phyloP scores from a whole-genome alignment of 2,797 vertebrate species.

The Dendrocincla fuliginosa region DNA sequence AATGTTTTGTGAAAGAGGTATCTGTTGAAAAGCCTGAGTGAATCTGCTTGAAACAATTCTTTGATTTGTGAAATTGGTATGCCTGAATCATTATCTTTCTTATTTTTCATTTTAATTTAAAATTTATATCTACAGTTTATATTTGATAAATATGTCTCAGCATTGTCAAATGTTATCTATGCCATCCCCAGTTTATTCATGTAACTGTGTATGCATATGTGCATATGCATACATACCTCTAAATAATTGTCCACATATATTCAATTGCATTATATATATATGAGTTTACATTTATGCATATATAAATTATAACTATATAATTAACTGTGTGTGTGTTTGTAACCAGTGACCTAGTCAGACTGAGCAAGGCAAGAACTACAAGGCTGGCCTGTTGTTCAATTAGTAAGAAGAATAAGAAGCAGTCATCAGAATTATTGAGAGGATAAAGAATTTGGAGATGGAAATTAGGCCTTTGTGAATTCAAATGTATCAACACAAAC shows the following conservation, averaged over 20 bases:
- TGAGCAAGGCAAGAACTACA: not conserved
- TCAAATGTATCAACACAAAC: not conserved
- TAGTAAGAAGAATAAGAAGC: not conserved
- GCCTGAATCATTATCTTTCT: not conserved
- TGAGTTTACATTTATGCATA: not conserved
- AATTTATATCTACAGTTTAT: not conserved
- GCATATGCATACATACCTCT: not conserved
- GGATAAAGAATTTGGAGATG: not conserved
- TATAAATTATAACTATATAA: not conserved
- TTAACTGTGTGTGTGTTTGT: not conserved
- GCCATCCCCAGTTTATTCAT: not conserved
- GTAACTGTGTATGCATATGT: not conserved
- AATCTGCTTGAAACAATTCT: not conserved
- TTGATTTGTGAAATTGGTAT: not conserved
- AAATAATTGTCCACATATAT: not conserved
- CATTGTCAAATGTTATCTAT: not conserved
- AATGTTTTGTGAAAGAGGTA: not conserved
- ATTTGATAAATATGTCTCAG: rapidly evolving
- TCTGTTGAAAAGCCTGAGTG: not conserved
- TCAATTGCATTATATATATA: not conserved
- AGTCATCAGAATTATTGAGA: not conserved
- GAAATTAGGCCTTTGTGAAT: not conserved
- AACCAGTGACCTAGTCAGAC: not conserved
- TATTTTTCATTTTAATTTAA: not conserved
- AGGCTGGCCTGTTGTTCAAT: not conserved